A percentile compares a stretch with the other conserved stretches of the same genome.
phyloP scores from a whole-genome alignment of 2,113 vertebrate species.

The Chlorodrepanis virens region DNA sequence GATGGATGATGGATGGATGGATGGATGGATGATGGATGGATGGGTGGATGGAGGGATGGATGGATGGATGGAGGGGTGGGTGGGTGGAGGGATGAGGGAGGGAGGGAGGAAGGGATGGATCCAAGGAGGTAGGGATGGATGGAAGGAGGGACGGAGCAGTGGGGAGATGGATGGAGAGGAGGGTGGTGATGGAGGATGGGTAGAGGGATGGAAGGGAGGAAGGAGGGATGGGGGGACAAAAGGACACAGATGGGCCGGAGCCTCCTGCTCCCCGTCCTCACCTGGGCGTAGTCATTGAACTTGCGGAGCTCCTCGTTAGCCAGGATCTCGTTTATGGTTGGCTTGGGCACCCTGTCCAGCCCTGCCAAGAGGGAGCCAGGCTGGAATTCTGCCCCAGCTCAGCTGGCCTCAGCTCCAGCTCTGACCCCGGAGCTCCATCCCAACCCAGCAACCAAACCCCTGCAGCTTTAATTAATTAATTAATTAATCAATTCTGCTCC shows the following conservation, averaged over 20 bases:
- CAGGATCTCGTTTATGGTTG: slow-evolving; percentile 73
- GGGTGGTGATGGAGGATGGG: not conserved
- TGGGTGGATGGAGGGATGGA: too few species aligned
- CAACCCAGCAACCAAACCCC: accelerated
- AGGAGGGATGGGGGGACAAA: too few species aligned
- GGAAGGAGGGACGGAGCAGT: not conserved
- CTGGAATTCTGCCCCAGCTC: not conserved
- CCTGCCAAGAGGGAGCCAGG: not conserved
- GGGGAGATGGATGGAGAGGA: too few species aligned
- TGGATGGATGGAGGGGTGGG: too few species aligned
- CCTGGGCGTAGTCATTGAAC: slow-evolving; percentile 82
- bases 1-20: too few species aligned
- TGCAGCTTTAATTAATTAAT: not conserved
- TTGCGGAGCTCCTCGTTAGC: slow-evolving; percentile 45
- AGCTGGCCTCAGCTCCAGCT: accelerated
- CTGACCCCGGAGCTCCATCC: not conserved
- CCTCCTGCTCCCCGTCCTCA: not conserved
- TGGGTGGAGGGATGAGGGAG: too few species aligned
- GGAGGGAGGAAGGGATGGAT: not conserved
- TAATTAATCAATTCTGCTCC: not conserved
- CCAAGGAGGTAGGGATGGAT: not conserved
- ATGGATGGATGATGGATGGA: too few species aligned
- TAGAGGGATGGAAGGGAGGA: not conserved
- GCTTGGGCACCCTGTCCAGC: not conserved
- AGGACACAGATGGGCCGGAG: accelerated